Evolutionary conservation across 2,888 invertebrate species (phyloP).

Genomic region (Aradus depressus): DNA sequence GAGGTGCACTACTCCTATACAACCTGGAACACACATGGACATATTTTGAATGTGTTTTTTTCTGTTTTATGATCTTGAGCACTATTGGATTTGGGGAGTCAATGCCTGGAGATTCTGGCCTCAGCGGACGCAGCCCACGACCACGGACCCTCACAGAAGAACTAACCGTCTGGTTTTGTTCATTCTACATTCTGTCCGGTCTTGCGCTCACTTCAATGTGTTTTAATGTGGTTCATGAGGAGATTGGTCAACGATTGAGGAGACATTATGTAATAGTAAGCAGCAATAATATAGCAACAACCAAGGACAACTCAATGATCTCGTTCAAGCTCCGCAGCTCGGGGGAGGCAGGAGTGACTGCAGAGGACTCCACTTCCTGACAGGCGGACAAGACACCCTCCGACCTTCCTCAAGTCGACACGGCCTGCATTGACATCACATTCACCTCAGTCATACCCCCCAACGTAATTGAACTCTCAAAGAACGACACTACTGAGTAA

Average conservation of each 20-base stretch:
- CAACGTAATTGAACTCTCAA: slow-evolving; percentile 6
- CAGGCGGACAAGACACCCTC: slow-evolving; percentile 21
- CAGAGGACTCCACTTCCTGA: slow-evolving; percentile 11
- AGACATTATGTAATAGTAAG: slow-evolving; percentile 42
- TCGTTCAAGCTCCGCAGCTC: slow-evolving; percentile 20
- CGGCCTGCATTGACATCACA: slow-evolving; percentile 21
- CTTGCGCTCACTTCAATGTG: slow-evolving; percentile 84
- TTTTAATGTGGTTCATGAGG: slow-evolving; percentile 79
- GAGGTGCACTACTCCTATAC: slow-evolving; percentile 78
- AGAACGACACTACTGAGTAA: no score
- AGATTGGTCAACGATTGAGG: slow-evolving; percentile 70
- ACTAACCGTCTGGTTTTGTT: slow-evolving; percentile 75
- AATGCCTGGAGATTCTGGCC: slow-evolving; percentile 26
- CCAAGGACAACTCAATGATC: slow-evolving; percentile 21
- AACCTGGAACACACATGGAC: slow-evolving; percentile 79
- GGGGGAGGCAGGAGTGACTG: no score
- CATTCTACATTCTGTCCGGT: slow-evolving; percentile 73
- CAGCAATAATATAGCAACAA: slow-evolving; percentile 8
- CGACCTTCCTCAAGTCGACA: slow-evolving; percentile 6
- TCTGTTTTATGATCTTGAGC: slow-evolving; percentile 90
- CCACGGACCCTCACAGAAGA: slow-evolving; percentile 14
- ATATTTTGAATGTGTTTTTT: slow-evolving; percentile 81
- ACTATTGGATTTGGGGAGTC: slow-evolving; percentile 74
- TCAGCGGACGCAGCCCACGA: slow-evolving; percentile 19
- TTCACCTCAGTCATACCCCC: slow-evolving; percentile 17